These are phyloP conservation scores for Acleris sparsana DNA, from an alignment of 2,888 invertebrate species.

Conservation along the genomic window DNA sequence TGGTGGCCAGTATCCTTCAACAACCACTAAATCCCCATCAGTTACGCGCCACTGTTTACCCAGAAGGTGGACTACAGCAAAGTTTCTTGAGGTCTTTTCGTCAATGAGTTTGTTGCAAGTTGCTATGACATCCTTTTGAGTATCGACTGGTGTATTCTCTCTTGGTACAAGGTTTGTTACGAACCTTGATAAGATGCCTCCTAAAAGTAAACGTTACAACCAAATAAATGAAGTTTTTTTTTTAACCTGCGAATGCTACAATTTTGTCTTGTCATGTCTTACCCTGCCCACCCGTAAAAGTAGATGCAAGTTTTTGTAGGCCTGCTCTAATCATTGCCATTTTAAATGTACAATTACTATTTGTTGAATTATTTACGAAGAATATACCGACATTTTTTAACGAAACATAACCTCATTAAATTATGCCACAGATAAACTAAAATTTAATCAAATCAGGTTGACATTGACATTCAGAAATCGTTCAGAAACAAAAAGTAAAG, in stretches of 20 bases:
- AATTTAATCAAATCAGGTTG: not conserved
- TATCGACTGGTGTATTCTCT: constrained; percentile 55
- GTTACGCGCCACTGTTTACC: constrained; percentile 95
- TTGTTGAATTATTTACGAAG: not conserved
- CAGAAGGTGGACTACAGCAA: constrained; percentile 91
- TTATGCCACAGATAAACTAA: not conserved
- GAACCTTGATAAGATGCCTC: constrained; percentile 68
- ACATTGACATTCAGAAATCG: constrained; percentile 7
- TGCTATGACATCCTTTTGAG: constrained; percentile 80
- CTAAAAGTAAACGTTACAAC: constrained; percentile 50
- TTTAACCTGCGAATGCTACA: not conserved
- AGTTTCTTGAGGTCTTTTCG: constrained; percentile 85
- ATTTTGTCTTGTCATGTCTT: constrained; percentile 30
- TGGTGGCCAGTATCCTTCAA: constrained; percentile 94
- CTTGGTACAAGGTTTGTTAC: constrained; percentile 56
- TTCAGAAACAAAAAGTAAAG: constrained; percentile 1
- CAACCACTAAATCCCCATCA: constrained; percentile 91
- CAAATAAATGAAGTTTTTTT: not conserved
- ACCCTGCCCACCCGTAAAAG: constrained; percentile 62
- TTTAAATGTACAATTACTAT: constrained; percentile 34
- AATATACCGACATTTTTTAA: constrained; percentile 15
- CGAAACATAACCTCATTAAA: constrained; percentile 29
- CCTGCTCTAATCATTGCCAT: constrained; percentile 69
- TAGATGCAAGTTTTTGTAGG: constrained; percentile 59
- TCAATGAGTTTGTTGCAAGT: constrained; percentile 86